Evolutionary conservation across 2,797 vertebrate species (phyloP), one percentile per base, ranked within the genome.

Genomic region (Gadopsis marmoratus): DNA sequence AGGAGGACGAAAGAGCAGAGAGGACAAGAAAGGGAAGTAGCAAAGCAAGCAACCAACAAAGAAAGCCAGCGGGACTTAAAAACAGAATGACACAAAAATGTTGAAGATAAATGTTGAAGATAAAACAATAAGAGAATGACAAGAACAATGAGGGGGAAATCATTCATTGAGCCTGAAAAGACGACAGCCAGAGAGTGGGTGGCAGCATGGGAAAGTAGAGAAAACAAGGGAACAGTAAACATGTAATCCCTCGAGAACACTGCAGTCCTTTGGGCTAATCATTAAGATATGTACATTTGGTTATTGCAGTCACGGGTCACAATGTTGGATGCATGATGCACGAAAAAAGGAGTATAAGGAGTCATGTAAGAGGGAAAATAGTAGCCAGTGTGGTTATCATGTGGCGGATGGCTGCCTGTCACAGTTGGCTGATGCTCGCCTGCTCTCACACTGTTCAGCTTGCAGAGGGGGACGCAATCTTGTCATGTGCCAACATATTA

Each of bases 401-500:
- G 54, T 41, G 74, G 71, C 7, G 68, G 71, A 84, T 19, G 68
- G 78, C 84, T 80, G 74, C 71, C 54, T 78, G 86, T 87, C 85
- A 87, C 58, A 77, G 53, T 83, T 53, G 84, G 80, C 84, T 84
- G 80, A 77, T 37, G 64, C 81, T 88, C 33, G 35, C 64, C 74
- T 47, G 21, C 75, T 84, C 76, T 79, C 66, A 14, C 71, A 64
- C 74, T 71, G 71, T 45, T 48, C 75, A 33, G 71, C 67, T 74
- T 31, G 80, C 74, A 75, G 78, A 70, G 51, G 53, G 78, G n/a
- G 68, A 80, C 82, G 81, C 87, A 88, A 82, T 89, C 75, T 83
- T 89, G 89, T 89, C 86, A 91, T 82, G 83, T 87, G 86, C 83
- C 88, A 83, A 79, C 89, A 89, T 83, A 89, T 80, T 85, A 81